Conservation (phyloP, 2,113 vertebrate genomes). For the Eublepharis macularius region DNA sequence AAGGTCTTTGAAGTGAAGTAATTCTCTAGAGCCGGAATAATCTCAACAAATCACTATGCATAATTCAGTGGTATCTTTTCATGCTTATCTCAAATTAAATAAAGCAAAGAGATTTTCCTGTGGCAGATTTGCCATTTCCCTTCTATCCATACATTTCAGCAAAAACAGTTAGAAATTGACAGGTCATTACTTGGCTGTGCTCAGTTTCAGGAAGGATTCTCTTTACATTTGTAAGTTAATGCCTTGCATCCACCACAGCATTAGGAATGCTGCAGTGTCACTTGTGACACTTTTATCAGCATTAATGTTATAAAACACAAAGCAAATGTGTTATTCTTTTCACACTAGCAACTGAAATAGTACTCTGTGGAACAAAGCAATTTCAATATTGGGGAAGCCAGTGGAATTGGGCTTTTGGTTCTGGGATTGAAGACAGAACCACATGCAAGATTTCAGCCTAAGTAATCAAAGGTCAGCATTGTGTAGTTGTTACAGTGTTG, state of each 20-base stretch:
- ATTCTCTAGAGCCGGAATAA: constrained; percentile 17
- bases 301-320: not conserved
- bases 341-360: not conserved
- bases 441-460: not conserved
- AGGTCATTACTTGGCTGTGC: constrained; percentile 4
- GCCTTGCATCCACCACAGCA: not conserved
- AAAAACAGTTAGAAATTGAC: constrained; percentile 17
- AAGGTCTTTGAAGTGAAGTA: constrained; percentile 20
- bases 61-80: constrained; percentile 25
- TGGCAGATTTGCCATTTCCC: constrained; percentile 11
- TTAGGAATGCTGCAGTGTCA: not conserved
- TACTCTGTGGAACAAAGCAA: not conserved
- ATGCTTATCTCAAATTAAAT: constrained; percentile 33
- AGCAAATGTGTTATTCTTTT: not conserved
- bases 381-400: not conserved
- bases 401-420: not conserved
- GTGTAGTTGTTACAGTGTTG: no score
- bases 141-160: constrained; percentile 13
- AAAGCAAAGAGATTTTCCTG: constrained; percentile 17
- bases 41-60: constrained; percentile 13
- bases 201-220: not conserved
- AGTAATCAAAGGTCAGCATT: not conserved
- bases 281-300: not conserved
- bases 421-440: not conserved
- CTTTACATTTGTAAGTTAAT: constrained; percentile 32